Evolutionary conservation across 2,888 invertebrate species (phyloP), one percentile per base, ranked within the genome.

Genomic region (Dasysyrphus albostriatus): DNA sequence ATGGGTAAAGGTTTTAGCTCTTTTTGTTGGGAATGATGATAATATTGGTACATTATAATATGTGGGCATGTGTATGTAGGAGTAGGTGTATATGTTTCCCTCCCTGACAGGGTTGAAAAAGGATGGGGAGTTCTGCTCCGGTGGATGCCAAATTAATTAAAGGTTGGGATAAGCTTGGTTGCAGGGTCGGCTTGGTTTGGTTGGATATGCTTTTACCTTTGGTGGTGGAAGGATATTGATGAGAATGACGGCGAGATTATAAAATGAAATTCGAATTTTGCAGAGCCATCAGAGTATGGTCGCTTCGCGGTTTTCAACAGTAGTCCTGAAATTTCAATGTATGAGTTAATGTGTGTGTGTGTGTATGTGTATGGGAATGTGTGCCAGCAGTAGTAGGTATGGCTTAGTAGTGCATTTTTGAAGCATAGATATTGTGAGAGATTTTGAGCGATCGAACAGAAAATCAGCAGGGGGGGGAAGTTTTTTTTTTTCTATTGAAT

Each of bases 131-230:
- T 76, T 84, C 58, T 56, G 76, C 85, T 56, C 42, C 37, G 69
- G 19, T 82, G 69, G 82, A 85, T 32, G 34, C 70, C 61, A 85
- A 85, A 85, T 85, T 77, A 85, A 85, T 85, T 85, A 85, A 78
- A 78, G 77, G 73, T 70, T 70, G 69, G 77, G 67, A 85, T 73
- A 77, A 65, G 42, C 69, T 59, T 56, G 69, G 69, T 81, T 54
- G 24, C 49, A 37, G 49, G 49, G 34, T 49, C 32, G 67, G 34
- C 34, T 37, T 37, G 49, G 49, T 65, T 47, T 16, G 32, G 44
- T 32, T 16, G 10, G 44, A 16, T 63, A 19, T 67, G 37, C 9
- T n/a, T 65, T 44, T 69, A 54, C 39, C 54, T 54, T 10, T 47
- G n/a, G 24, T 44, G n/a, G 54, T 42, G 14, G 44, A 42, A 32